Evolutionary conservation across 2,797 vertebrate genomes (phyloP), one percentile per base, ranked within the genome.

Genomic region (Chaetodon trifasciatus): DNA sequence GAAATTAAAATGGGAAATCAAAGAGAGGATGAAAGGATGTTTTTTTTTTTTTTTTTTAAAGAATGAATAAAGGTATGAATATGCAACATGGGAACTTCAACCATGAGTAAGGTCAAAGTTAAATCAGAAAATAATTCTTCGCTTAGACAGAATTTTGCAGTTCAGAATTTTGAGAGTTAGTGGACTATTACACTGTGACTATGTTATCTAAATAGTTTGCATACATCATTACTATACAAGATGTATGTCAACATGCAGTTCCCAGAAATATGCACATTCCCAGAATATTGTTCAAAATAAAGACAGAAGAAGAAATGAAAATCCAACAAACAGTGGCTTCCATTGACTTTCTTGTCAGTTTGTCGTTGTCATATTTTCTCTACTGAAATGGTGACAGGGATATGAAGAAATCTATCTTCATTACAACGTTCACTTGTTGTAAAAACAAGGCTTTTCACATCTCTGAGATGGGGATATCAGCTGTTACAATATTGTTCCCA

Each of bases 1-100:
- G 96, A 98, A 98, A 95, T 94, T 94, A 96, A 96, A 96, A 96
- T 94, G 93, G 88, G 92, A 96, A 95, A 96, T 96, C 92, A 95
- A 96, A 96, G 95, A 93, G 93, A 97, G 93, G 84, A 92, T 93
- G 90, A 92, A 92, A 92, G 94, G 88, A 92, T 94, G 94, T 85
- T 86, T 95, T 91, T 90, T 90, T 89, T 32, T 32, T 32, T 2
- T 32, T 32, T 32, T 3, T 32, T 32, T 32, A 95, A 92, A 91
- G 88, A 94, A 95, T 95, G 90, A 93, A 89, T 77, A 93, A 92
- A 84, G 44, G 86, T 90, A 94, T 92, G 88, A 95, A 96, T 96
- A 94, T 96, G 95, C 92, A 96, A 96, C 95, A 94, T 85, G 92
- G 93, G 95, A 96, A 94, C 89, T 64, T 83, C 65, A 82, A 84